Evolutionary conservation across 2,113 vertebrate genomes (phyloP).

Genomic region (Sylvicapra grimmia): DNA sequence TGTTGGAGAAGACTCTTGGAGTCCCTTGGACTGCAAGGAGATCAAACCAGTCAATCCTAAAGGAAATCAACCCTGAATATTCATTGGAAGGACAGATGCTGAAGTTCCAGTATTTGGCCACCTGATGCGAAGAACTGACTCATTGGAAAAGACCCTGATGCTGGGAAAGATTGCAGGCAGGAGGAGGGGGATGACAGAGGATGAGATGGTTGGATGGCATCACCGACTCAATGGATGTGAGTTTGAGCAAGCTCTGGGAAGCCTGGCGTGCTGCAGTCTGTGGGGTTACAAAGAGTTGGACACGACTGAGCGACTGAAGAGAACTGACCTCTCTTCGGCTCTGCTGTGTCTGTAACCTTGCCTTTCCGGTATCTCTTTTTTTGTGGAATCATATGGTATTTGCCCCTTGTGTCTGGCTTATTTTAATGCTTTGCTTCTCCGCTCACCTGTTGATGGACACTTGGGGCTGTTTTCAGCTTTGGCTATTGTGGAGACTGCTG

Average conservation of each 20-base stretch:
- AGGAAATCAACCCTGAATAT: background rate
- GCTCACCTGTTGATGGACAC: accelerated
- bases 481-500: background rate
- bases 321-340: background rate
- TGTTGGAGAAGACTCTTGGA: background rate
- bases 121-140: background rate
- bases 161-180: background rate
- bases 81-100: background rate
- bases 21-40: background rate
- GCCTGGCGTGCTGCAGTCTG: background rate
- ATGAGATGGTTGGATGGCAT: background rate
- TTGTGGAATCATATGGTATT: accelerated
- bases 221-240: background rate
- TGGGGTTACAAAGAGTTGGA: background rate
- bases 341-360: background rate
- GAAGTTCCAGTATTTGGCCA: background rate
- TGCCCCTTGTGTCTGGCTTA: background rate
- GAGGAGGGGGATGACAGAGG: background rate
- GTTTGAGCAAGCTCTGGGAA: background rate
- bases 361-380: background rate
- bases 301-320: background rate
- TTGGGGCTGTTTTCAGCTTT: background rate
- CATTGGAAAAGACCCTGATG: background rate
- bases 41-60: background rate
- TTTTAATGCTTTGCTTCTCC: background rate